Evolutionary conservation across 2,888 invertebrate species (phyloP).

Genomic region (Agapostemon virescens): DNA sequence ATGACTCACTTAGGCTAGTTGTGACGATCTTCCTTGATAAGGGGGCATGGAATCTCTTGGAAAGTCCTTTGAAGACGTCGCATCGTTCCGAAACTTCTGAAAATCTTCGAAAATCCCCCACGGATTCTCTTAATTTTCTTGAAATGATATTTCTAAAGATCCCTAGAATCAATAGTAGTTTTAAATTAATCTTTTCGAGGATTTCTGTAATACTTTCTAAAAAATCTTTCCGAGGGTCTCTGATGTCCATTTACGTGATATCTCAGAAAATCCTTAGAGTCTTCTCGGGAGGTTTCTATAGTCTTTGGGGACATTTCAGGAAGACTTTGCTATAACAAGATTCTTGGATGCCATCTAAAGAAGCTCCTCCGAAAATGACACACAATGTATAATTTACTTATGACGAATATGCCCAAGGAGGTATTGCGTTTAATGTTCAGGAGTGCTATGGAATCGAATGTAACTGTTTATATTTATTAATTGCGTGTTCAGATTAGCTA

Average conservation of each 20-base stretch:
- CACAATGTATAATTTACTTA: neutral
- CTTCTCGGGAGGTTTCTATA: neutral
- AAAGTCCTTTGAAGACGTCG: neutral
- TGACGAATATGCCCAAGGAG: neutral
- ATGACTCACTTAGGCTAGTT: neutral
- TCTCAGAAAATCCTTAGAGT: neutral
- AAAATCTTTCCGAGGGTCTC: neutral
- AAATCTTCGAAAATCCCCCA: neutral
- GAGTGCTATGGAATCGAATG: neutral
- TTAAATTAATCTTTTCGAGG: neutral
- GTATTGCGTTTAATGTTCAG: neutral
- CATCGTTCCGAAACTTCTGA: neutral
- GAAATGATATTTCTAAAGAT: neutral
- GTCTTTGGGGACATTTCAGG: neutral
- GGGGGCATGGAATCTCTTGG: neutral
- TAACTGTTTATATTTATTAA: conserved; percentile 28
- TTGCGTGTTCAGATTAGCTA: neutral
- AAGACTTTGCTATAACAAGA: neutral
- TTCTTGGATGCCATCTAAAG: neutral
- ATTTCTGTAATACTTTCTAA: neutral
- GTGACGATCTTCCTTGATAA: neutral
- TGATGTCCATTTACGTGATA: neutral
- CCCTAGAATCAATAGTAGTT: neutral
- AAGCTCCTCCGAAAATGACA: neutral
- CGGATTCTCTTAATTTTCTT: neutral